A percentile compares a stretch with the other conserved stretches of the same genome.
Evolutionary conservation across 2,113 vertebrate genomes (phyloP).

Genomic region (Nothocercus nigrocapillus): DNA sequence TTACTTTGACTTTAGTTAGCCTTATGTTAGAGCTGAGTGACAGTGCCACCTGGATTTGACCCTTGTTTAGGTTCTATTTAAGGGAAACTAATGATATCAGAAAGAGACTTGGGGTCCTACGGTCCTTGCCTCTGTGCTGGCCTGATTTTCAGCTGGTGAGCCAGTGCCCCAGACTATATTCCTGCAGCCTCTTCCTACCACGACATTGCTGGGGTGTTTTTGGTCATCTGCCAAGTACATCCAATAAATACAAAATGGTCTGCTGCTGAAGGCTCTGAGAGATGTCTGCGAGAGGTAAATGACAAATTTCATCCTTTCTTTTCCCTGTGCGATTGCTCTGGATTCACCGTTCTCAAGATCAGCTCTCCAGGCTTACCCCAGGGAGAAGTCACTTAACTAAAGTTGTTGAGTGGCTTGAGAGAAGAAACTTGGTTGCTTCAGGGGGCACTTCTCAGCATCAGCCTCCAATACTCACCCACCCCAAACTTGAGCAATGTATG

Average conservation of each 20-base stretch:
- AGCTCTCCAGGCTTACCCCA: background rate
- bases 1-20: background rate
- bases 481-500: background rate
- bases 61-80: background rate
- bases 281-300: slow-evolving; percentile 46
- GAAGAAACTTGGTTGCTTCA: background rate
- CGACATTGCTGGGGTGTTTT: background rate
- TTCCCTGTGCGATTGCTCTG: slow-evolving; percentile 21
- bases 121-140: background rate
- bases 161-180: background rate
- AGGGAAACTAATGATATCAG: background rate
- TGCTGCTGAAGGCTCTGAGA: slow-evolving; percentile 18
- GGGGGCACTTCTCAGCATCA: background rate
- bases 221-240: slow-evolving; percentile 35
- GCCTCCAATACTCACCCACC: background rate
- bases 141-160: background rate
- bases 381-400: background rate
- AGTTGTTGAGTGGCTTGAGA: background rate
- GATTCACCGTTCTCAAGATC: background rate
- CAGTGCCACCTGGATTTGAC: slow-evolving; percentile 19
- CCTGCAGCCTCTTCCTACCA: background rate
- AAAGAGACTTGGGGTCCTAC: background rate
- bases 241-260: slow-evolving; percentile 18
- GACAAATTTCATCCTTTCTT: slow-evolving; percentile 43
- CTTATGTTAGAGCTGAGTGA: background rate